Base-by-base conservation (phyloP, 2,888 invertebrate species). In the Axea sp. region DNA sequence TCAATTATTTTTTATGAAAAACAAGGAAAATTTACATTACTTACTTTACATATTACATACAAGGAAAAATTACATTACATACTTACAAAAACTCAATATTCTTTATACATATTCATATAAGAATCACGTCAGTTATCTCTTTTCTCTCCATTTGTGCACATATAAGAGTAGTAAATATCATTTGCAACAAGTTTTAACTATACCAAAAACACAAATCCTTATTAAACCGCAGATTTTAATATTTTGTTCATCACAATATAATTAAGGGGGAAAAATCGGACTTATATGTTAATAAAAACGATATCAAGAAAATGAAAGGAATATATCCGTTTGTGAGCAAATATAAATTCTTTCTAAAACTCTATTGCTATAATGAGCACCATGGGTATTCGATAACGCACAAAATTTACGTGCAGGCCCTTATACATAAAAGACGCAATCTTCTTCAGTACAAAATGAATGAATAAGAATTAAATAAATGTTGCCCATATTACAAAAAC, bases 291-390 rank as follows among this genome's bases (percentile, higher is more conserved):
- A n/a, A n/a, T n/a, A n/a, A n/a, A n/a, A n/a, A n/a, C n/a, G n/a
- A n/a, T n/a, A n/a, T n/a, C n/a, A n/a, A n/a, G n/a, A n/a, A 11
- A 45, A 45, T 33, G 45, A 19, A 30, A 19, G n/a, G n/a, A 30
- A 43, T 59, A 60, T 22, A 35, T 41, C 11, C 24, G 12, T 53
- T 35, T 24, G 43, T 64, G 64, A 53, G 64, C 64, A 64, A 64
- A 41, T 53, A 41, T 17, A 64, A 49, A 53, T 11, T 60, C 14
- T 6, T 22, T 35, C 33, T 26, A 31, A 11, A 30, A 64, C 12
- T n/a, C 8, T 6, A 24, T 30, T 31, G 39, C 24, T 7, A 12
- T 41, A 43, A 45, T 65, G 65, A 65, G 65, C 65, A 55, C 65
- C 53, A 37, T 30, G 3, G 22, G 35, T 53, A 51, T 28, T 53